Conservation (phyloP, 2,888 invertebrate genomes). For the Heliothis peltigera region DNA sequence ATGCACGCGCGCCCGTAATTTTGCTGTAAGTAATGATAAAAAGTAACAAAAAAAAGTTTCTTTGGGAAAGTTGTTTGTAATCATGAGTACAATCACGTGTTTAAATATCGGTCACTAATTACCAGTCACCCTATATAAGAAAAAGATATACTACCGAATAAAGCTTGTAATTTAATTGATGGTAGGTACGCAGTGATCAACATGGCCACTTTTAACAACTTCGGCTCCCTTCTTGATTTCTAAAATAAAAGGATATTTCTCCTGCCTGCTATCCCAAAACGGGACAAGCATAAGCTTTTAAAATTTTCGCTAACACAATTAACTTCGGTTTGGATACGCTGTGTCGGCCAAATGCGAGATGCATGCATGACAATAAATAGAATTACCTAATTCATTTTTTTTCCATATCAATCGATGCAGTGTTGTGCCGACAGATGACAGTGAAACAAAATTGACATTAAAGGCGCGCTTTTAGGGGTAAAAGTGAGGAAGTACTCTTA, state of each 20-base stretch:
- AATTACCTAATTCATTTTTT: not conserved
- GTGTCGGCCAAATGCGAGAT: not conserved
- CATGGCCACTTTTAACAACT: not conserved
- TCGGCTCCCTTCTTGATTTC: not conserved
- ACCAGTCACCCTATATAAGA: too few relatives aligned
- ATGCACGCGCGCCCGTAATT: too few relatives aligned
- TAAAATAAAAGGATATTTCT: not conserved
- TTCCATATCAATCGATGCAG: too few relatives aligned
- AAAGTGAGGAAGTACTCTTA: too few relatives aligned
- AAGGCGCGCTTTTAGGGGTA: too few relatives aligned
- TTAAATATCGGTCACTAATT: too few relatives aligned
- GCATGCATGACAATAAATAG: not conserved
- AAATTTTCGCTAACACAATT: slow-evolving; percentile 6
- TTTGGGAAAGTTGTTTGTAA: too few relatives aligned
- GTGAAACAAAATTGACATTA: too few relatives aligned
- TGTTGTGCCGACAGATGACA: too few relatives aligned
- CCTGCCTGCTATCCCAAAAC: not conserved
- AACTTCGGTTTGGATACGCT: not conserved
- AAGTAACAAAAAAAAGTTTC: too few relatives aligned
- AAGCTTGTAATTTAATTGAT: not conserved
- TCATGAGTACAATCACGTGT: too few relatives aligned
- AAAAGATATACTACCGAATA: slow-evolving; percentile 4
- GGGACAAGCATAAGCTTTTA: slow-evolving; percentile 9
- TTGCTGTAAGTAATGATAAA: too few relatives aligned
- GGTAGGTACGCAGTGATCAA: not conserved